These are phyloP conservation scores for Paragorgia papillata DNA, from an alignment of 92 coral and sea anemone genomes.

Conservation along the genomic window DNA sequence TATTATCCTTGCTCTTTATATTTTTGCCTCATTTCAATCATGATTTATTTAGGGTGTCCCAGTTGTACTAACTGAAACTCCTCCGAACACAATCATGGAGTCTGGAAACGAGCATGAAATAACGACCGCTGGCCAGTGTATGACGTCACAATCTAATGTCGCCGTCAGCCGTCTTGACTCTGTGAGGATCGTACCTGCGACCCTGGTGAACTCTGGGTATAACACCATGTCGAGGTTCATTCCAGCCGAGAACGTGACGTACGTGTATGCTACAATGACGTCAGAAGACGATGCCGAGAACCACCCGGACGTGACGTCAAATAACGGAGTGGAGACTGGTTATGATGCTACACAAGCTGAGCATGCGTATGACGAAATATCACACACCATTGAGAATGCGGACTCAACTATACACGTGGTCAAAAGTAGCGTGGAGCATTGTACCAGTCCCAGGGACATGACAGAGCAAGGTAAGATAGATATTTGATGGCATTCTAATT, in stretches of 20 bases:
- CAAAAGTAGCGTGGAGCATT: slow-evolving; percentile 27
- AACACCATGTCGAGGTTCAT: slow-evolving; percentile 45
- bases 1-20: no score
- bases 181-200: slow-evolving; percentile 34
- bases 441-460: slow-evolving; percentile 24
- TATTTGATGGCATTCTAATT: no score
- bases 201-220: slow-evolving; percentile 27
- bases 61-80: slow-evolving; percentile 32
- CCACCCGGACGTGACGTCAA: slow-evolving; percentile 38
- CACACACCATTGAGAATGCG: slow-evolving; percentile 19
- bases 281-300: slow-evolving; percentile 28
- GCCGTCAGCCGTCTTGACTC: slow-evolving; percentile 22
- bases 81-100: slow-evolving; percentile 43
- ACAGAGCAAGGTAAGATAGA: slow-evolving; percentile 14
- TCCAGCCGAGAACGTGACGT: slow-evolving; percentile 55
- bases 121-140: slow-evolving; percentile 9
- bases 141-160: slow-evolving; percentile 32
- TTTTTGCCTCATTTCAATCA: no score
- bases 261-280: slow-evolving; percentile 44
- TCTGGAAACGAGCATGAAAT: slow-evolving; percentile 28
- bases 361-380: slow-evolving; percentile 40
- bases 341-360: slow-evolving; percentile 37
- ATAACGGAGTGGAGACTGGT: slow-evolving; percentile 8
- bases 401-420: slow-evolving; percentile 33
- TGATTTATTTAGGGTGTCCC: slow-evolving; percentile 19